Evolutionary conservation across 2,113 vertebrate genomes (phyloP).

Genomic region (Dromas ardeola): DNA sequence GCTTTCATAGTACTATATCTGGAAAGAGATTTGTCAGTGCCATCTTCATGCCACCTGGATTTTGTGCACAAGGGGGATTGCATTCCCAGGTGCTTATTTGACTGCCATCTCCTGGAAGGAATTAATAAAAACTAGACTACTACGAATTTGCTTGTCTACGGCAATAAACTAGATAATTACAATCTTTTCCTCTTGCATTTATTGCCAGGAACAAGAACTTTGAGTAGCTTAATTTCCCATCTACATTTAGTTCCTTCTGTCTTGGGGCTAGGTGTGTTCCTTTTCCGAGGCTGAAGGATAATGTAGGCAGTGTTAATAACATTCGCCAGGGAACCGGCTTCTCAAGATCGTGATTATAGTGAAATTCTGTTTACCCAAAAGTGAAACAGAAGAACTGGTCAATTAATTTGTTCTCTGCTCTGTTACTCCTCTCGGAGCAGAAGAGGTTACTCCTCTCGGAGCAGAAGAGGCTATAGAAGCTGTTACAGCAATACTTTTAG

Average conservation of each 20-base stretch:
- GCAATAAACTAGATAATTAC: background rate
- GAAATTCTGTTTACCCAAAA: background rate
- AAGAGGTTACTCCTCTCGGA: too few species aligned
- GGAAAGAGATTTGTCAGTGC: background rate
- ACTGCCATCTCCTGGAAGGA: background rate
- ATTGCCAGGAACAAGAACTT: background rate
- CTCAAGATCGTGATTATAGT: background rate
- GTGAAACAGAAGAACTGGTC: background rate
- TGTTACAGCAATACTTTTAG: background rate
- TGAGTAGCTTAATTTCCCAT: background rate
- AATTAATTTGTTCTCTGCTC: background rate
- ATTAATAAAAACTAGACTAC: background rate
- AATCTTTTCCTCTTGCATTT: background rate
- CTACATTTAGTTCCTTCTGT: background rate
- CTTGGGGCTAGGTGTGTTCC: background rate
- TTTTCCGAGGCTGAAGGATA: background rate
- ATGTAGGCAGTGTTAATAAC: background rate
- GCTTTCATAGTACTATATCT: background rate
- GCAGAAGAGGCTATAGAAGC: background rate
- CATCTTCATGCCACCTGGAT: background rate
- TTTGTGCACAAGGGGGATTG: background rate
- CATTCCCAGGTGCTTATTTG: background rate
- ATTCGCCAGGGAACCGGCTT: background rate
- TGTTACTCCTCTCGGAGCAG: background rate
- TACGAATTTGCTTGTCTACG: background rate